These are phyloP conservation scores for Eucriotettix oculatus DNA, from an alignment of 2,888 invertebrate genomes.

Conservation along the genomic window DNA sequence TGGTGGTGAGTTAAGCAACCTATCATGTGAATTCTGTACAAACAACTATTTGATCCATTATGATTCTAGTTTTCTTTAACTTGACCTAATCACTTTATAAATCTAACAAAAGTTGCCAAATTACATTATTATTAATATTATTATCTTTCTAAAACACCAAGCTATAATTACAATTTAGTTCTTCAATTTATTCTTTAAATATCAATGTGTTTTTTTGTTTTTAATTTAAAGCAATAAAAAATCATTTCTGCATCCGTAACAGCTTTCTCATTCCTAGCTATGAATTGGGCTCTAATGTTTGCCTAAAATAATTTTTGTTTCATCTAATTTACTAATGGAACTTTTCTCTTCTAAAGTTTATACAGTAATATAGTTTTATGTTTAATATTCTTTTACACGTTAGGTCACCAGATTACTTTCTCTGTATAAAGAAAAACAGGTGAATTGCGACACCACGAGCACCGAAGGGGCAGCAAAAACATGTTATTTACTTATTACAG, in stretches of 20 bases:
- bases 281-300: no score
- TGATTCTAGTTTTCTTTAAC: constrained; percentile 8
- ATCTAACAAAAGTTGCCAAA: constrained; percentile 5
- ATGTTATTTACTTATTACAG: constrained; percentile 1
- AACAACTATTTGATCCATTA: constrained; percentile 5
- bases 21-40: constrained; percentile 9
- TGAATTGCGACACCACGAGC: constrained; percentile 4
- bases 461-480: constrained; percentile 11
- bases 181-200: neutral
- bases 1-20: constrained; percentile 12
- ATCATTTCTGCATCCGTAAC: no score
- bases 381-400: neutral
- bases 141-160: constrained; percentile 5
- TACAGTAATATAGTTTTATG: neutral
- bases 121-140: constrained; percentile 4
- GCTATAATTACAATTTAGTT: constrained; percentile 1
- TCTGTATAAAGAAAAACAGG: no score
- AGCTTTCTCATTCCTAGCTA: no score
- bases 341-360: neutral
- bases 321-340: neutral
- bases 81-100: constrained; percentile 7
- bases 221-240: no score
- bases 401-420: no score
- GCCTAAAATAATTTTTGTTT: no score
- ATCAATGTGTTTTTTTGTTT: no score